Base-by-base conservation (phyloP, 2,797 vertebrate genomes). In the Petrocephalus schoutedeni region DNA sequence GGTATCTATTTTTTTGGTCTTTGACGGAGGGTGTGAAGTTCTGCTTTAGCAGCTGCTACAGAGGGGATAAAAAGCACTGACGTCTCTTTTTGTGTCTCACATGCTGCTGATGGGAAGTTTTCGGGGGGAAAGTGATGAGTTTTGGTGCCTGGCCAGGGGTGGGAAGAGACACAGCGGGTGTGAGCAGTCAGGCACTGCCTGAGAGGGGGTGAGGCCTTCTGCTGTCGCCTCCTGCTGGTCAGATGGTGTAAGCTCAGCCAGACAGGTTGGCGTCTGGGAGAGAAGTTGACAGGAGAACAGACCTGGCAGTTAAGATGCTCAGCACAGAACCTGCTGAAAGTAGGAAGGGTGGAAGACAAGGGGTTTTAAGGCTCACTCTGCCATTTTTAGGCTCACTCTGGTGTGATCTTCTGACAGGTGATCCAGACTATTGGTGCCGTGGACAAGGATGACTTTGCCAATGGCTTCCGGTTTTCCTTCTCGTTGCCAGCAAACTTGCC, bases 381-480 rank as follows among this genome's bases (percentile, higher is more conserved):
- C 2, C 7, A 8, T 12, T 54, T 54, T 41, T 2, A 36, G 41
- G 45, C 19, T 45, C 19, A 80, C 21, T 53, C 56, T 58, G 45
- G 84, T 28, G 32, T 54, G 4, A 90, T 45, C 51, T 85, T n/a
- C 57, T 83, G 45, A 86, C 95, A 99, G 98, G 95, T 98, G 89
- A 99, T 99, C 95, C 97, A 99, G 92, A 99, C 97, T 0, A 95
- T 99, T 90, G 94, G 94, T 71, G 98, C 97, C 41, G 96, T 96
- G 91, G 98, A 99, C 93, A 98, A 97, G 94, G 98, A 99, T 87
- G 97, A 98, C 93, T 97, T 98, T 92, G 97, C 97, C 93, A 99
- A 99, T 87, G 98, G 98, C 82, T 97, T 96, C 91, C 94, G 97
- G 88, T 98, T 99, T 92, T 96, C 95, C 90, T 99, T 97, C 90